phyloP scores from a whole-genome alignment of 2,797 vertebrate species.

The Crossoptilon crossoptilon region DNA sequence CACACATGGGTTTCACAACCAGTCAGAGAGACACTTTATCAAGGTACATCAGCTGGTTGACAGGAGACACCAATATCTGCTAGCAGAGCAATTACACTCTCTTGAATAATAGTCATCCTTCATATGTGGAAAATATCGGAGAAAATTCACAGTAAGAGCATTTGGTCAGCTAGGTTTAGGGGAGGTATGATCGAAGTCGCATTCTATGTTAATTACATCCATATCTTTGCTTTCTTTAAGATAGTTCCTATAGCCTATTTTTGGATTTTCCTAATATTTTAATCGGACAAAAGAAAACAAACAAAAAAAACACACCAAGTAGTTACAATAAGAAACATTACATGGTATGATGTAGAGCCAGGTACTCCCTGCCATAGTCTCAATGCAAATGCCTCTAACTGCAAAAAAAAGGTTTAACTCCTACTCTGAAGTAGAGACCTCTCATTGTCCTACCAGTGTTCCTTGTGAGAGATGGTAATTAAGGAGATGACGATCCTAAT shows the following conservation, averaged over 20 bases:
- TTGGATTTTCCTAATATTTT: background rate
- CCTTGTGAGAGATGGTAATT: constrained; percentile 44
- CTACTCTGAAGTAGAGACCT: background rate
- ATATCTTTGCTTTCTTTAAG: background rate
- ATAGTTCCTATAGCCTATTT: background rate
- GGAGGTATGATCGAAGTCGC: background rate
- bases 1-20: background rate
- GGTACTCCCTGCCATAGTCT: background rate
- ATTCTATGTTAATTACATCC: background rate
- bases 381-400: background rate
- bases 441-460: constrained; percentile 35
- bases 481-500: constrained; percentile 54
- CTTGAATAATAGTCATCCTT: background rate
- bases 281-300: background rate
- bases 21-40: background rate
- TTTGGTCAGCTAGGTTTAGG: background rate
- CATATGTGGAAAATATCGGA: background rate
- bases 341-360: background rate
- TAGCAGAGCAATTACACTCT: background rate
- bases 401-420: background rate
- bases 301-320: background rate
- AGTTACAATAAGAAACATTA: background rate
- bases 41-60: background rate
- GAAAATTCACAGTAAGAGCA: background rate
- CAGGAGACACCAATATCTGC: background rate